Conservation (phyloP, 1,140 invertebrate genomes). For the Aphelinus certus region DNA sequence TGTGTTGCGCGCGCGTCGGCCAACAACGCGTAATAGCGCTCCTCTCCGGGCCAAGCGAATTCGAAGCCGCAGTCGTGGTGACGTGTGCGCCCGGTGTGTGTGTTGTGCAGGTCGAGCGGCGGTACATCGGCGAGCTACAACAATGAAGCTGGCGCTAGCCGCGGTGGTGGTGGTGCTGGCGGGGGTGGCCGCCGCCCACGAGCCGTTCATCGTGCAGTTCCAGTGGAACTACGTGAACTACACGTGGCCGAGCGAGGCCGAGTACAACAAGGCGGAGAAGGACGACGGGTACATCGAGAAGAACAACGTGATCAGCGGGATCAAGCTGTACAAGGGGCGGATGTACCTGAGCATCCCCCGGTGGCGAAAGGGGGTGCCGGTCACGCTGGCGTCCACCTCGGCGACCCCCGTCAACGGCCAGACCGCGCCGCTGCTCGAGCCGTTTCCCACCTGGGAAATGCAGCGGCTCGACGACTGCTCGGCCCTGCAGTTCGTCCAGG, state of each 20-base stretch:
- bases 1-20: neutral
- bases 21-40: neutral
- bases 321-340: conserved; percentile 71
- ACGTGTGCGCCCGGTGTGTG: too few relatives aligned
- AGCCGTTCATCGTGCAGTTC: conserved; percentile 62
- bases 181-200: conserved; percentile 53
- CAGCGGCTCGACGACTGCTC: conserved; percentile 71
- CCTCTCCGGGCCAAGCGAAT: too few relatives aligned
- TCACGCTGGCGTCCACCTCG: conserved; percentile 72
- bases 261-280: conserved; percentile 60
- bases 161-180: conserved; percentile 17
- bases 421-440: conserved; percentile 70
- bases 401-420: conserved; percentile 56
- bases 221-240: conserved; percentile 61
- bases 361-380: conserved; percentile 73
- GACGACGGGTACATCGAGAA: conserved; percentile 68
- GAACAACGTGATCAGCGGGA: conserved; percentile 71
- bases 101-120: too few relatives aligned
- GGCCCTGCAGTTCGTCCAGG: conserved; percentile 76
- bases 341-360: conserved; percentile 74
- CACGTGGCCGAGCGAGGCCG: conserved; percentile 57
- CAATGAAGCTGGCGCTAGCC: neutral
- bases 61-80: too few relatives aligned
- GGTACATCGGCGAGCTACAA: too few relatives aligned
- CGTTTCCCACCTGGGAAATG: conserved; percentile 75